Evolutionary conservation across 2,888 invertebrate genomes (phyloP).

Genomic region (Chironomus riparius): DNA sequence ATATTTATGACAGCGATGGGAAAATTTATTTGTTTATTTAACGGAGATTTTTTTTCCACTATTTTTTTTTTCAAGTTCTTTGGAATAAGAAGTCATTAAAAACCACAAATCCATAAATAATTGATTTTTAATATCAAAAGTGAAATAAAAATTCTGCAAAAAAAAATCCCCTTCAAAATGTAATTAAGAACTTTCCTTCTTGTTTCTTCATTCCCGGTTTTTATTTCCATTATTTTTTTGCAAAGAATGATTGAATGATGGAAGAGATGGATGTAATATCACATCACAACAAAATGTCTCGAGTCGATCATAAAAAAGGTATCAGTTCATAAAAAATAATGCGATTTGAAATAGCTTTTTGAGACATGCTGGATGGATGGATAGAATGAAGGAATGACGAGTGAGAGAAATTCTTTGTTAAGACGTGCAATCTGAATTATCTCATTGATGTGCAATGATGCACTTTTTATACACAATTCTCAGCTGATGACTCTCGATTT

Average conservation of each 20-base stretch:
- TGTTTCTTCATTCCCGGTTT: not conserved
- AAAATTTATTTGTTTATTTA: not conserved
- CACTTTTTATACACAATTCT: not conserved
- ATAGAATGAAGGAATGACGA: not conserved
- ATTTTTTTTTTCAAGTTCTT: not conserved
- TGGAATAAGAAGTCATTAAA: not conserved
- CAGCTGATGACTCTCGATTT: not conserved
- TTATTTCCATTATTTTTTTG: not conserved
- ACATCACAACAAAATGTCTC: not conserved
- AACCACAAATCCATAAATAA: slow-evolving; percentile 5
- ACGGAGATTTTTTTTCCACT: not conserved
- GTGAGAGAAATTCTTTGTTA: not conserved
- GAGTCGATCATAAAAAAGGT: not conserved
- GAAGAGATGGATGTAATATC: not conserved
- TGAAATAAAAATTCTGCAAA: not conserved
- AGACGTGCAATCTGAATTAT: too few species aligned
- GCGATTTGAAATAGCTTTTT: slow-evolving; percentile 3
- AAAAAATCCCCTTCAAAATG: not conserved
- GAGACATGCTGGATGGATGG: not conserved
- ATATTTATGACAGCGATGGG: not conserved
- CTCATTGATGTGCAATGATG: not conserved
- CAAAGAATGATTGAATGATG: not conserved
- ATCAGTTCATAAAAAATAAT: slow-evolving; percentile 23
- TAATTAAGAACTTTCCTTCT: not conserved
- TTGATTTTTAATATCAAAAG: not conserved